Percentiles rank a stretch among this genome's conserved stretches.
Evolutionary conservation across 2,113 vertebrate genomes (phyloP).

Genomic region (Paradisaea rubra): DNA sequence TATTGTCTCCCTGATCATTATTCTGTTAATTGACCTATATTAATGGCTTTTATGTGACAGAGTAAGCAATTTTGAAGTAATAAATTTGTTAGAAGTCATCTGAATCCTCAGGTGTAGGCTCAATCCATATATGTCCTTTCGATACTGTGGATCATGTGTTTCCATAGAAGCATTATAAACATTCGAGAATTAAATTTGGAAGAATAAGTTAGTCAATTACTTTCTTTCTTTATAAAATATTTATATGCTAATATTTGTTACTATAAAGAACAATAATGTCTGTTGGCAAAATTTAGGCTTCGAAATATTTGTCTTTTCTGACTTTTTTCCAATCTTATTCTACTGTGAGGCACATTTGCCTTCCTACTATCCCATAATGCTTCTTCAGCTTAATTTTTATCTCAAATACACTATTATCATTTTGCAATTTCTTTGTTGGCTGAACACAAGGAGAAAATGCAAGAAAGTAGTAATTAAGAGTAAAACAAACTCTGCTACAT

Average conservation of each 20-base stretch:
- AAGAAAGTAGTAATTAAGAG: not conserved
- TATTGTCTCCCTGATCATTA: not conserved
- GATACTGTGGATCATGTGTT: not conserved
- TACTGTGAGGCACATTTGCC: not conserved
- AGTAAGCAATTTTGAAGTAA: not conserved
- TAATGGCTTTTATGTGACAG: not conserved
- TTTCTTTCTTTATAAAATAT: not conserved
- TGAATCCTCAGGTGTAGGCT: not conserved
- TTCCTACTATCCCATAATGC: not conserved
- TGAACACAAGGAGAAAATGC: not conserved
- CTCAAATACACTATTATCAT: not conserved
- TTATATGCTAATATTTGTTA: not conserved
- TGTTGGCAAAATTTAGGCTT: not conserved
- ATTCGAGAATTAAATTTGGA: not conserved
- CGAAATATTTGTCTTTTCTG: not conserved
- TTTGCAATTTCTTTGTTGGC: not conserved
- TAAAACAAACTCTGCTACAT: not conserved
- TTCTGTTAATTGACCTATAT: not conserved
- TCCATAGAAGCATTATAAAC: not conserved
- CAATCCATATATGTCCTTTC: accelerated
- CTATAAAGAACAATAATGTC: not conserved
- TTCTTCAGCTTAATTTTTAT: not conserved
- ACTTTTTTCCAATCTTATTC: not conserved
- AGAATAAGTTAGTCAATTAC: not conserved
- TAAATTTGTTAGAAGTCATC: not conserved